These are phyloP conservation scores for Sinonovacula constricta DNA, from an alignment of 1,140 invertebrate species.

Conservation along the genomic window DNA sequence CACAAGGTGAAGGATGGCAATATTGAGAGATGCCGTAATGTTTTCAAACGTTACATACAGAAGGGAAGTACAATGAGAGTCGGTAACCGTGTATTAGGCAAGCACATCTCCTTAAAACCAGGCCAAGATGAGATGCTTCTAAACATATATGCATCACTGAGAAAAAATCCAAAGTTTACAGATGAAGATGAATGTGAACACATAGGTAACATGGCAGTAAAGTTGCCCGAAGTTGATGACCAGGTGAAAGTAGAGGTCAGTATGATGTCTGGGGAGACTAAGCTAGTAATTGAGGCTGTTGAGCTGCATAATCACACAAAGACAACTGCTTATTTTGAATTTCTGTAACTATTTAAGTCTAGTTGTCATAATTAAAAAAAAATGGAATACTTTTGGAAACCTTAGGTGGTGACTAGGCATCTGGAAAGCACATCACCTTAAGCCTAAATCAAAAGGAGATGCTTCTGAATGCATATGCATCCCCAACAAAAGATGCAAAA, in stretches of 20 bases:
- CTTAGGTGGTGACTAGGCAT: no score
- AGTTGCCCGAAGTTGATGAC: slow-evolving; percentile 53
- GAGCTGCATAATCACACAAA: slow-evolving; percentile 44
- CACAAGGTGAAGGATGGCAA: slow-evolving; percentile 38
- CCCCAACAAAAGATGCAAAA: no score
- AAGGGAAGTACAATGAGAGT: slow-evolving; percentile 34
- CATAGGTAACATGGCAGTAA: slow-evolving; percentile 57
- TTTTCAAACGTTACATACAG: slow-evolving; percentile 54
- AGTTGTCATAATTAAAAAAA: no score
- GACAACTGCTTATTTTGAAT: slow-evolving; percentile 57
- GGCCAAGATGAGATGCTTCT: slow-evolving; percentile 57
- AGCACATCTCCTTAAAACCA: slow-evolving; percentile 54
- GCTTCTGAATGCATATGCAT: no score
- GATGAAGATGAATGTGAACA: slow-evolving; percentile 56
- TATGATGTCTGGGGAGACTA: slow-evolving; percentile 63
- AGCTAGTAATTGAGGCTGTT: slow-evolving; percentile 59
- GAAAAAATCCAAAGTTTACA: slow-evolving; percentile 49
- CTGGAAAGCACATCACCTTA: no score
- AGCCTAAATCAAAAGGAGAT: no score
- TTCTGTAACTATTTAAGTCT: slow-evolving; percentile 49
- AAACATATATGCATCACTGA: slow-evolving; percentile 56
- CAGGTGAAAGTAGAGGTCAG: slow-evolving; percentile 58
- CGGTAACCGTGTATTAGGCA: slow-evolving; percentile 30
- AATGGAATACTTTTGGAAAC: no score
- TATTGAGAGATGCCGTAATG: slow-evolving; percentile 45